A percentile compares a stretch with the other conserved stretches of the same genome.
These are phyloP conservation scores for Sebastolobus alascanus DNA, from an alignment of 2,797 vertebrate genomes.

Conservation along the genomic window DNA sequence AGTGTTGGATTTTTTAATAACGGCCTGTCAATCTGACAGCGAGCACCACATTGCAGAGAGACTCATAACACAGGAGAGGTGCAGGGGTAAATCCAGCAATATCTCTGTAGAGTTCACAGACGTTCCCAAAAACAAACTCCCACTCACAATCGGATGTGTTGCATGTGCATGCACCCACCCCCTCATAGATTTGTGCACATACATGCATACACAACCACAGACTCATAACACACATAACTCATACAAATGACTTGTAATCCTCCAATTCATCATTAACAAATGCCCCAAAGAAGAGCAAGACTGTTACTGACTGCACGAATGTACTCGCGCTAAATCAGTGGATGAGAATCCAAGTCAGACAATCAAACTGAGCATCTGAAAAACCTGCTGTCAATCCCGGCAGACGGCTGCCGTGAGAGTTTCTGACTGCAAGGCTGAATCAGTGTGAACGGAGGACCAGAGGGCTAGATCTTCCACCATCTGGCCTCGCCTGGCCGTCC, in stretches of 20 bases:
- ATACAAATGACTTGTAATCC: constrained; percentile 27
- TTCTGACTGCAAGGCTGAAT: constrained; percentile 64
- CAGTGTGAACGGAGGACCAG: constrained; percentile 65
- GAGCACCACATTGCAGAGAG: constrained; percentile 74
- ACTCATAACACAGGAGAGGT: constrained; percentile 78
- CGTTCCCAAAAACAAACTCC: constrained; percentile 58
- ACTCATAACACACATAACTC: constrained; percentile 8
- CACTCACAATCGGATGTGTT: constrained; percentile 46
- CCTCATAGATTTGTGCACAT: background rate
- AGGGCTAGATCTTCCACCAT: constrained; percentile 78
- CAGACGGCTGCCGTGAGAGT: constrained; percentile 40
- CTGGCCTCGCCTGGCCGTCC: constrained; percentile 76
- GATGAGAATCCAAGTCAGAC: constrained; percentile 47
- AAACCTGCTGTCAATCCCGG: constrained; percentile 59
- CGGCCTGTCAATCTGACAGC: constrained; percentile 84
- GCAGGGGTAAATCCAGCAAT: constrained; percentile 80
- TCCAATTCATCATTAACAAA: constrained; percentile 43
- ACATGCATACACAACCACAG: background rate
- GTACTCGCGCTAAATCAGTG: constrained; percentile 19
- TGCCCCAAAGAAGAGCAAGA: constrained; percentile 2
- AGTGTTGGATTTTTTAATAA: constrained; percentile 86
- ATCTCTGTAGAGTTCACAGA: constrained; percentile 75
- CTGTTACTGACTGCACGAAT: constrained; percentile 8
- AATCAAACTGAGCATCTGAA: constrained; percentile 59
- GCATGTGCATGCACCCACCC: constrained; percentile 2